These are phyloP conservation scores for Phocides pigmalion DNA, from an alignment of 1,140 invertebrate species.

Conservation along the genomic window DNA sequence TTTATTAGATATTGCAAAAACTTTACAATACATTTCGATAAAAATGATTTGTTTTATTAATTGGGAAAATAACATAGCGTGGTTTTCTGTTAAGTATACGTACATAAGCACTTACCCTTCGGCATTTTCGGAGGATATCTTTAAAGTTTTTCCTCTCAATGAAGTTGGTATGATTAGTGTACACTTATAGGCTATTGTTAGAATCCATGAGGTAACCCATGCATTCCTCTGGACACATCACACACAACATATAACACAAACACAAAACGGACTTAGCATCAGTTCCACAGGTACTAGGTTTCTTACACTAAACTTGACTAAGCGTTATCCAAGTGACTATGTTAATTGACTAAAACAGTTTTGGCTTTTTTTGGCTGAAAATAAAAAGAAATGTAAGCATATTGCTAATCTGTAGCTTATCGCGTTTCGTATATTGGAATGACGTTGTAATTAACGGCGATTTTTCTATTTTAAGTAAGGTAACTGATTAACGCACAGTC, in stretches of 20 bases:
- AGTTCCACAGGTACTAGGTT: slow-evolving; percentile 35
- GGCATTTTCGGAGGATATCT: slow-evolving; percentile 57
- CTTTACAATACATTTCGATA: too few relatives aligned
- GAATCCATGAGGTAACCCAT: slow-evolving; percentile 47
- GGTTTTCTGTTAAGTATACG: not conserved
- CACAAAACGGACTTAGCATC: slow-evolving; percentile 41
- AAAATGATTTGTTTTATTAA: too few relatives aligned
- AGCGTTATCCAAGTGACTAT: slow-evolving; percentile 39
- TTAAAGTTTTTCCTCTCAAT: slow-evolving; percentile 48
- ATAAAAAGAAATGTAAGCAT: slow-evolving; percentile 19
- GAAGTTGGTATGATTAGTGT: slow-evolving; percentile 54
- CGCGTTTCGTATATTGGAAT: slow-evolving; percentile 41
- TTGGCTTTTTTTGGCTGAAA: slow-evolving; percentile 60
- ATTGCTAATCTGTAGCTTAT: not conserved
- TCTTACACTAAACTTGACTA: slow-evolving; percentile 41
- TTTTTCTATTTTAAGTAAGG: too few relatives aligned
- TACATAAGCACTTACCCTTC: slow-evolving; percentile 64
- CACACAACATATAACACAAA: slow-evolving; percentile 51
- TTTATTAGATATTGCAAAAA: too few relatives aligned
- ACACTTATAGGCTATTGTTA: slow-evolving; percentile 46
- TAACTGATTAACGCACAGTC: too few relatives aligned
- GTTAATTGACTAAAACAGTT: slow-evolving; percentile 49
- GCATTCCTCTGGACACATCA: slow-evolving; percentile 57
- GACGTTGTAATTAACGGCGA: slow-evolving; percentile 45
- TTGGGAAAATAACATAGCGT: too few relatives aligned